Evolutionary conservation across 2,113 vertebrate genomes (phyloP).

Genomic region (Barnardius zonarius): DNA sequence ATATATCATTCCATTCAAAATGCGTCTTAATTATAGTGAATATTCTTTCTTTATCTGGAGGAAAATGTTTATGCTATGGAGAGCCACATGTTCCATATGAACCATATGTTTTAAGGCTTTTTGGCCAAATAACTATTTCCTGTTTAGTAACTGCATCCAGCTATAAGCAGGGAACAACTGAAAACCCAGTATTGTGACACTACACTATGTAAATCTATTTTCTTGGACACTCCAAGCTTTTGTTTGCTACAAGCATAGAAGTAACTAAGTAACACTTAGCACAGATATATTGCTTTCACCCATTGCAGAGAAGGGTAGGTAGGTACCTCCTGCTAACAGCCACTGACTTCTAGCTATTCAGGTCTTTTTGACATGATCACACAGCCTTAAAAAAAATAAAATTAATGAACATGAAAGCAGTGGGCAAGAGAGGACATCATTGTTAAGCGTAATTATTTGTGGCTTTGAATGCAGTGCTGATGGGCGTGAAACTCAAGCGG

Average conservation of each 20-base stretch:
- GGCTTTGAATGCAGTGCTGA: background rate
- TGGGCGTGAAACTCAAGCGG: background rate
- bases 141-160: background rate
- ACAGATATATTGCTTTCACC: background rate
- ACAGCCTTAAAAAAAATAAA: background rate
- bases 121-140: background rate
- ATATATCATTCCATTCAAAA: background rate
- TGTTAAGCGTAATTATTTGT: background rate
- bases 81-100: background rate
- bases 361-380: background rate
- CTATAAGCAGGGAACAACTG: background rate
- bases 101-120: background rate
- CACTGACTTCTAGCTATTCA: background rate
- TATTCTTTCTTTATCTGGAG: background rate
- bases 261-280: conserved; percentile 9
- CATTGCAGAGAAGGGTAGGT: background rate
- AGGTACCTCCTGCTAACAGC: background rate
- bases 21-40: background rate
- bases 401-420: background rate
- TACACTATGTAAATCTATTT: background rate
- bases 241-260: background rate
- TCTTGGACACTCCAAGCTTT: background rate
- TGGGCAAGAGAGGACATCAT: background rate
- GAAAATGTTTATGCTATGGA: background rate
- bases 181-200: background rate